Base-by-base conservation (phyloP, 2,888 invertebrate genomes). In the Lasioglossum oenotherae region DNA sequence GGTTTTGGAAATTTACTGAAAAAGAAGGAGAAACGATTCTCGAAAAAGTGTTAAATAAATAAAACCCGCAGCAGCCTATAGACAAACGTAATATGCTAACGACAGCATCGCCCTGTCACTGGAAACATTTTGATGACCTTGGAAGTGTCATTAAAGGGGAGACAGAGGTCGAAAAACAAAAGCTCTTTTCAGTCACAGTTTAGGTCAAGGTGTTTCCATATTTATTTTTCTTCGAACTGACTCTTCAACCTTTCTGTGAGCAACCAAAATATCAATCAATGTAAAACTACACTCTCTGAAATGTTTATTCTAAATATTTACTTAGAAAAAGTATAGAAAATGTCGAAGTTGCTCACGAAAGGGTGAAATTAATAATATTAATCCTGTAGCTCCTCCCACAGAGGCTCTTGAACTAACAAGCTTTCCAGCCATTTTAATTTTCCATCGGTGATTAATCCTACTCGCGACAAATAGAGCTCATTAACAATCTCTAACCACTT, bases 41-140 rank as follows among this genome's bases (percentile, higher is more conserved):
- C 19, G 19, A 8, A 8, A 8, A 53, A 53, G 8, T 23, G 23
- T 53, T 23, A 23, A 19, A 5, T 19, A 53, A 53, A 53, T 53
- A 5, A 23, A 23, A 10, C 23, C 10, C 53, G 23, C 3, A 53
- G 53, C 71, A 76, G 75, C 76, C 35, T 44, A 76, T 67, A 46
- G 53, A 60, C 31, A 57, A 14, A 27, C 0, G n/a, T 57, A 78
- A 86, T 14, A 2, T 16, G 38, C 19, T 73, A 73, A 73, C 38
- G 23, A n/a, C 53, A 53, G 10, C 10, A 57, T 71, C 60, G 60
- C n/a, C 57, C 72, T 60, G 72, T 16, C 49, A 69, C 23, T 86
- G 87, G 84, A 88, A 89, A 89, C 87, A 89, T 88, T 83, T 84
- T 82, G 79, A 88, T 80, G n/a, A 53, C 38, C 23, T 16, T 27